A percentile compares a stretch with the other conserved stretches of the same genome.
phyloP scores from a whole-genome alignment of 1,140 invertebrate species.

The Telenomus remus region DNA sequence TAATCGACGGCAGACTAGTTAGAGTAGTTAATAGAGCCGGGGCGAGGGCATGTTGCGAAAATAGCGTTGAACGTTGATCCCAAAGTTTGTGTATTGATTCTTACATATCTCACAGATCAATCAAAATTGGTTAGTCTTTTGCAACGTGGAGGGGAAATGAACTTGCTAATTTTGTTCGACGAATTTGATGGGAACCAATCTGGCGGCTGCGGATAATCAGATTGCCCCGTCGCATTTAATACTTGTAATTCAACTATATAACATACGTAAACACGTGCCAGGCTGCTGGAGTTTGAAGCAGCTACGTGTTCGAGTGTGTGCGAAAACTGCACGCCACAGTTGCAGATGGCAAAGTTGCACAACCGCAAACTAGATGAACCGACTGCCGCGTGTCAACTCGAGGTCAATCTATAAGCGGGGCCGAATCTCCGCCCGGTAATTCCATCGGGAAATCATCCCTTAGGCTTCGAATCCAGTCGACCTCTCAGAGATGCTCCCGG shows the following conservation, averaged over 20 bases:
- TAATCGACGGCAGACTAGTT: constrained; percentile 17
- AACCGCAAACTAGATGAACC: constrained; percentile 54
- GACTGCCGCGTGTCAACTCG: constrained; percentile 48
- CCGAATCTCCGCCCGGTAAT: constrained; percentile 36
- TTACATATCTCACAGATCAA: constrained; percentile 11
- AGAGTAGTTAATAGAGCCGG: constrained; percentile 6
- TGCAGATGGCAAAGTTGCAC: constrained; percentile 43
- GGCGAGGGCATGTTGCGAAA: neutral
- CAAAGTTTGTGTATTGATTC: constrained; percentile 11
- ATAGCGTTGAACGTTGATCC: neutral
- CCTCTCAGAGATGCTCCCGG: constrained; percentile 8
- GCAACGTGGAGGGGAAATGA: constrained; percentile 2
- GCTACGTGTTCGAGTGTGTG: constrained; percentile 30
- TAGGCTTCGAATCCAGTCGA: constrained; percentile 45
- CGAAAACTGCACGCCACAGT: constrained; percentile 46
- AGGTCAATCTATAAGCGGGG: constrained; percentile 38
- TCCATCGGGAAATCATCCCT: constrained; percentile 56
- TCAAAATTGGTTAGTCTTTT: constrained; percentile 20
- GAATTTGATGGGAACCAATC: constrained; percentile 26
- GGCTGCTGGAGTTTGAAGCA: constrained; percentile 18
- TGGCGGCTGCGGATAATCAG: constrained; percentile 25
- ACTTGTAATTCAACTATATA: constrained; percentile 23
- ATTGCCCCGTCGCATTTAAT: constrained; percentile 45
- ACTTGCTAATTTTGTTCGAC: constrained; percentile 29
- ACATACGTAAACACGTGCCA: constrained; percentile 24